phyloP scores from a whole-genome alignment of 2,113 vertebrate species.

The Pseudolaguvia tuberculata region DNA sequence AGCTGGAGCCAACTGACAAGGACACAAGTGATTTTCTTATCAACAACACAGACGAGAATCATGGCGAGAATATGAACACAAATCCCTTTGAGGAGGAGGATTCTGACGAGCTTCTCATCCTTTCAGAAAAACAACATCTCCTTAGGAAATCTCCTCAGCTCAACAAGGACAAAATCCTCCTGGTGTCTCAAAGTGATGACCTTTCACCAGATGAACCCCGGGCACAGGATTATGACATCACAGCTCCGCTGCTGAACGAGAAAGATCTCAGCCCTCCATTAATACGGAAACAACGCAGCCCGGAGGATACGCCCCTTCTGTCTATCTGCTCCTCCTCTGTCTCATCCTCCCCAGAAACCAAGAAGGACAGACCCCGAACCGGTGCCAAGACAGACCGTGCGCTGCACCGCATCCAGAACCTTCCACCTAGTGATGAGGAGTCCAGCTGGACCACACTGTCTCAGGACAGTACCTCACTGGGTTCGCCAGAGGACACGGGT shows the following conservation, averaged over 20 bases:
- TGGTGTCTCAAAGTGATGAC: conserved; percentile 73
- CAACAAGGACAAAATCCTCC: conserved; percentile 77
- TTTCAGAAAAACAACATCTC: conserved; percentile 26
- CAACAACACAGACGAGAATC: conserved; percentile 33
- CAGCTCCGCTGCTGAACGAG: conserved; percentile 39
- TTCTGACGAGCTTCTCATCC: conserved; percentile 42
- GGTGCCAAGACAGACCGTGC: conserved; percentile 94
- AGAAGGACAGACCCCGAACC: conserved; percentile 88
- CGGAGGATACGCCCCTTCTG: conserved; percentile 77
- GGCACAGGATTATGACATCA: conserved; percentile 58
- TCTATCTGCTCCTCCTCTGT: conserved; percentile 67
- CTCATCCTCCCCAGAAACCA: conserved; percentile 89
- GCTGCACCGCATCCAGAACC: conserved; percentile 91
- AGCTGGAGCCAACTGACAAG: conserved; percentile 46
- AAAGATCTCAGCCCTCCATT: conserved; percentile 59
- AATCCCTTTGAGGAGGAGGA: conserved; percentile 35
- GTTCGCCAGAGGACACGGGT: conserved; percentile 90
- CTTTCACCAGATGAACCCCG: conserved; percentile 53
- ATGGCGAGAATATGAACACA: conserved; percentile 19
- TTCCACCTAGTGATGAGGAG: conserved; percentile 93
- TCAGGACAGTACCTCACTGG: conserved; percentile 83
- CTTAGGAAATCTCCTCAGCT: conserved; percentile 48
- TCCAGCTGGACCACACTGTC: conserved; percentile 96
- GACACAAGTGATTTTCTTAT: conserved; percentile 44
- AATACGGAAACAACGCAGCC: conserved; percentile 70